phyloP scores from a whole-genome alignment of 2,888 invertebrate genomes.

The Synanthedon formicaeformis region DNA sequence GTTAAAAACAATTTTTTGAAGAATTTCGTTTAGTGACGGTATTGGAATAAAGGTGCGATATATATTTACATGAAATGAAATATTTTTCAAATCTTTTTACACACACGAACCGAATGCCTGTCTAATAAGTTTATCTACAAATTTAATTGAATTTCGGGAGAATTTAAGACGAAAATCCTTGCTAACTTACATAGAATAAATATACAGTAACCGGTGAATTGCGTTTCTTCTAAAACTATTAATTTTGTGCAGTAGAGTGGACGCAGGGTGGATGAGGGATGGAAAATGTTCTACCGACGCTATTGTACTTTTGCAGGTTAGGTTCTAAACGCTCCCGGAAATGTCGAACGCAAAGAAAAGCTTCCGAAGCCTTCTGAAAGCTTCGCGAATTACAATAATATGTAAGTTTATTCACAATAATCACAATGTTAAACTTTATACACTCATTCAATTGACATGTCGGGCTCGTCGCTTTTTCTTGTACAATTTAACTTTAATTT shows the following conservation, averaged over 20 bases:
- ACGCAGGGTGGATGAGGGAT: too few species aligned
- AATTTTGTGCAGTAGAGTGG: too few species aligned
- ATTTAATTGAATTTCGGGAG: slow-evolving; percentile 70
- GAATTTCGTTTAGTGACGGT: too few species aligned
- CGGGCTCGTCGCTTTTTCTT: slow-evolving; percentile 59
- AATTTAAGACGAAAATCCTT: slow-evolving; percentile 69
- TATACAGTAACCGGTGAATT: slow-evolving; percentile 7
- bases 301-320: neutral
- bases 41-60: too few species aligned
- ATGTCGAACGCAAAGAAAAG: neutral
- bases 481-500: slow-evolving; percentile 51
- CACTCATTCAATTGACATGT: slow-evolving; percentile 65
- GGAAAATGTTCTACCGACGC: neutral
- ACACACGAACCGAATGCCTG: slow-evolving; percentile 13
- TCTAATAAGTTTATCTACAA: slow-evolving; percentile 48
- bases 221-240: too few species aligned
- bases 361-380: neutral
- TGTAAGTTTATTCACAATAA: neutral
- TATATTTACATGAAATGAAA: too few species aligned
- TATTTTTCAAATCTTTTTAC: too few species aligned
- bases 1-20: too few species aligned
- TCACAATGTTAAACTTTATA: slow-evolving; percentile 32
- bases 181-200: slow-evolving; percentile 42
- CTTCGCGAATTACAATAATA: neutral
- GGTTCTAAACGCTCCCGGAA: neutral